These are phyloP conservation scores for Tauraco hartlaubi DNA, from an alignment of 2,797 vertebrate genomes.

Conservation along the genomic window DNA sequence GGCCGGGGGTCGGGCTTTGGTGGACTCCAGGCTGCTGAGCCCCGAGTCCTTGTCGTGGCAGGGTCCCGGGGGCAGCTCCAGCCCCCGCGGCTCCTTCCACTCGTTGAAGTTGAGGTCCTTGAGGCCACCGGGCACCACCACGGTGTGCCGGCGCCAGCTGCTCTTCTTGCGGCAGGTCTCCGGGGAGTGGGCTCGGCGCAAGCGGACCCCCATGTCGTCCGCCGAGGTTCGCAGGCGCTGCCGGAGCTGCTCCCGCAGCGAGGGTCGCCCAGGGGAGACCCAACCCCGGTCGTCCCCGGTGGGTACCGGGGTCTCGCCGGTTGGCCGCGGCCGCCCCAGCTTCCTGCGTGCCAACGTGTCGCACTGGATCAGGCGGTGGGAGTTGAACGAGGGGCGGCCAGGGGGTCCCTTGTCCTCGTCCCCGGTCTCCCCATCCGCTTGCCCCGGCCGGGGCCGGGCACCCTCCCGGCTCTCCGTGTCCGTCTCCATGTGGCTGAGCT, in stretches of 20 bases:
- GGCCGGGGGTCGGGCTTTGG: slow-evolving; percentile 73
- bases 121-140: slow-evolving; percentile 87
- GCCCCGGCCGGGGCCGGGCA: not conserved
- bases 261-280: slow-evolving; percentile 48
- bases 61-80: not conserved
- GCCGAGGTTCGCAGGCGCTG: slow-evolving; percentile 81
- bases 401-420: not conserved
- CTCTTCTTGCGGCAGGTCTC: slow-evolving; percentile 91
- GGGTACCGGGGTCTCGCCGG: not conserved
- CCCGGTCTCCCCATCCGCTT: not conserved
- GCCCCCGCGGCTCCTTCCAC: slow-evolving; percentile 75
- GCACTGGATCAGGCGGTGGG: slow-evolving; percentile 94
- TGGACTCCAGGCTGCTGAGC: slow-evolving; percentile 84
- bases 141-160: slow-evolving; percentile 94
- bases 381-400: slow-evolving; percentile 87
- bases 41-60: slow-evolving; percentile 78
- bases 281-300: slow-evolving; percentile 63
- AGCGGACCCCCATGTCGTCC: slow-evolving; percentile 87
- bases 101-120: slow-evolving; percentile 87
- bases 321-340: slow-evolving; percentile 67
- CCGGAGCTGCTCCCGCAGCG: slow-evolving; percentile 78
- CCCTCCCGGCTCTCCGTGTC: slow-evolving; percentile 89
- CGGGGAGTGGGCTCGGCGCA: slow-evolving; percentile 89
- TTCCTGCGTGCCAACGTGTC: slow-evolving; percentile 94
- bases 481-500: slow-evolving; percentile 89